These are phyloP conservation scores for Pangasius larnaudii DNA, from an alignment of 2,797 vertebrate genomes.

Conservation along the genomic window DNA sequence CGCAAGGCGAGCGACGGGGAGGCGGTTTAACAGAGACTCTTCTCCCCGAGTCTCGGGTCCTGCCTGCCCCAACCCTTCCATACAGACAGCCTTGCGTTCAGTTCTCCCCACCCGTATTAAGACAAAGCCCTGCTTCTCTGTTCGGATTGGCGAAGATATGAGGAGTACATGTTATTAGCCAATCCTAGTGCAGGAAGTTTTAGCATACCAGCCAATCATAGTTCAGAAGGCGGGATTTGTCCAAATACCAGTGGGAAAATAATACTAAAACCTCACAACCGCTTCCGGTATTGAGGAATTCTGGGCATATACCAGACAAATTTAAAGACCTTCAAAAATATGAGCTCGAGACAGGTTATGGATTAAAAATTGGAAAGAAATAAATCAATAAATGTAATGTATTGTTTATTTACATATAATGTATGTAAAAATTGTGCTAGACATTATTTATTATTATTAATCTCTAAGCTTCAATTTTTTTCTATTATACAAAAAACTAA, in stretches of 20 bases:
- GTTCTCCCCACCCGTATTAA: slow-evolving; percentile 12
- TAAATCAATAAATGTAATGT: neutral
- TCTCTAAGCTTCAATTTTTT: neutral
- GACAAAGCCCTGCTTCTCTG: neutral
- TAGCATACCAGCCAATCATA: neutral
- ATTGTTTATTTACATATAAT: too few relatives aligned
- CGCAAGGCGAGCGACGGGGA: neutral
- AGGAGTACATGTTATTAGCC: neutral
- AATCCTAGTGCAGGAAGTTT: neutral
- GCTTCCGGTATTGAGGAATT: slow-evolving; percentile 37
- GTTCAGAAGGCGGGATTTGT: neutral
- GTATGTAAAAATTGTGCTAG: neutral
- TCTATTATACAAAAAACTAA: neutral
- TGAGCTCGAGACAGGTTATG: too few relatives aligned
- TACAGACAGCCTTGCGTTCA: neutral
- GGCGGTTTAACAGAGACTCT: slow-evolving; percentile 1
- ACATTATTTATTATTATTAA: neutral
- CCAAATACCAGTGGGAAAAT: neutral
- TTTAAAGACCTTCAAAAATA: slow-evolving; percentile 29
- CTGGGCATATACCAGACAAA: slow-evolving; percentile 31
- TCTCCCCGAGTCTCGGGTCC: slow-evolving; percentile 11
- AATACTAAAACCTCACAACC: slow-evolving; percentile 2
- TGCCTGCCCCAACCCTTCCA: slow-evolving; percentile 20
- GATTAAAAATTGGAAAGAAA: neutral
- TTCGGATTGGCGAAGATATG: slow-evolving; percentile 7